Conservation (phyloP, 1,140 invertebrate species). For the Hydropsyche tenuis region DNA sequence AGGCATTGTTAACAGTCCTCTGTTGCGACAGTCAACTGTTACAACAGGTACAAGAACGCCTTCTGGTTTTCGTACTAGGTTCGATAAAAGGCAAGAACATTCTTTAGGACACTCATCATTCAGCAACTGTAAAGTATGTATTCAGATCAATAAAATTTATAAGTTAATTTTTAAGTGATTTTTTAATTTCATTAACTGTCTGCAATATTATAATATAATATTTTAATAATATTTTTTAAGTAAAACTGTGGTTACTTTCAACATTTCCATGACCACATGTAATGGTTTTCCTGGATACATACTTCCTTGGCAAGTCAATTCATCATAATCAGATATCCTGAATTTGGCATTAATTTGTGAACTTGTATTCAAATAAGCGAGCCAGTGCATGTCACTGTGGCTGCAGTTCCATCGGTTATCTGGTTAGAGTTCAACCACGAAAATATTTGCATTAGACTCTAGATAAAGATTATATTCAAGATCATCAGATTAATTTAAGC, state of each 20-base stretch:
- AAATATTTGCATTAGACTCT: slow-evolving; percentile 6
- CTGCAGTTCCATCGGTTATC: slow-evolving; percentile 62
- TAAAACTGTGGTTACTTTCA: slow-evolving; percentile 51
- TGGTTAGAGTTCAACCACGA: slow-evolving; percentile 35
- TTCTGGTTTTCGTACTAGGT: slow-evolving; percentile 53
- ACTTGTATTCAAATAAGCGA: slow-evolving; percentile 56
- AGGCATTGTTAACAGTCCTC: slow-evolving; percentile 57
- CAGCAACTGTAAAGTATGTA: slow-evolving; percentile 51
- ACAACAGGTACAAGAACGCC: slow-evolving; percentile 59
- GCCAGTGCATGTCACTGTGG: slow-evolving; percentile 59
- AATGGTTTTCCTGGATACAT: slow-evolving; percentile 59
- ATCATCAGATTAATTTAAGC: background rate
- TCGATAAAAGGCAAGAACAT: slow-evolving; percentile 57
- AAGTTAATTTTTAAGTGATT: too few relatives aligned
- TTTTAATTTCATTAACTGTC: too few relatives aligned
- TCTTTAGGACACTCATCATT: slow-evolving; percentile 56
- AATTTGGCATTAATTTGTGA: slow-evolving; percentile 42
- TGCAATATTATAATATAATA: too few relatives aligned
- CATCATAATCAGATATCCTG: slow-evolving; percentile 56
- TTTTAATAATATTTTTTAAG: too few relatives aligned
- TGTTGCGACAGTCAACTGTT: slow-evolving; percentile 61
- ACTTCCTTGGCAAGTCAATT: slow-evolving; percentile 58
- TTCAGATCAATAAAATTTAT: too few relatives aligned
- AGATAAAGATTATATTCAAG: slow-evolving; percentile 1
- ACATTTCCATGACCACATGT: slow-evolving; percentile 60